A percentile compares a stretch with the other conserved stretches of the same genome.
Conservation (phyloP, 1,140 invertebrate genomes). For the Temnothorax curvispinosus region DNA sequence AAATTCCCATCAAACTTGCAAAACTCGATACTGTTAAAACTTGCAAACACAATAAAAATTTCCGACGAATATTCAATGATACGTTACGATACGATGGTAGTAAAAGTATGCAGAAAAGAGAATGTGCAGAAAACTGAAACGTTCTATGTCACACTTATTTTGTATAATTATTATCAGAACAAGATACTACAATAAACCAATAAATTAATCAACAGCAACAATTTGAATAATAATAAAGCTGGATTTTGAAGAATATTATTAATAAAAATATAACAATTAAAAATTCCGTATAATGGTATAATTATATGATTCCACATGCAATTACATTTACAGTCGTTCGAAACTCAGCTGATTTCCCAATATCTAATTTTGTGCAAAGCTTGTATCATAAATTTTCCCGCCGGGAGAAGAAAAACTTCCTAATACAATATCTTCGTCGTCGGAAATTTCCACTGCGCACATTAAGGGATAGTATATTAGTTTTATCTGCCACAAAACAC, state of each 20-base stretch:
- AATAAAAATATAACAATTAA: not conserved
- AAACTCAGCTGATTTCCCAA: not conserved
- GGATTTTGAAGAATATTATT: not conserved
- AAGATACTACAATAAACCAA: not conserved
- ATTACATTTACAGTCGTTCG: not conserved
- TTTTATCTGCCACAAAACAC: slow-evolving; percentile 27
- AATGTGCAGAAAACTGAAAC: not conserved
- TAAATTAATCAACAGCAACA: not conserved
- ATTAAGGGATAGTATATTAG: slow-evolving; percentile 18
- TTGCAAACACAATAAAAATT: slow-evolving; percentile 47
- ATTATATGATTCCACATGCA: not conserved
- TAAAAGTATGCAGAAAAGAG: not conserved
- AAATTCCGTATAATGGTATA: not conserved
- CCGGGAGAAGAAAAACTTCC: not conserved
- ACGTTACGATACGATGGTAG: not conserved
- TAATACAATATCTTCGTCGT: not conserved
- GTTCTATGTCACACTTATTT: not conserved
- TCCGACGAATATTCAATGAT: not conserved
- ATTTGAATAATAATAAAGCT: not conserved
- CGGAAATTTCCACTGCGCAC: slow-evolving; percentile 11
- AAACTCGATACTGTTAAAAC: slow-evolving; percentile 58
- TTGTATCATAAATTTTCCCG: not conserved
- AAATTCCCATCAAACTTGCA: slow-evolving; percentile 55
- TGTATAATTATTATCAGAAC: not conserved
- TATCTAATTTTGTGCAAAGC: not conserved